phyloP scores from a whole-genome alignment of 2,797 vertebrate species.

The Cetoscarus ocellatus region DNA sequence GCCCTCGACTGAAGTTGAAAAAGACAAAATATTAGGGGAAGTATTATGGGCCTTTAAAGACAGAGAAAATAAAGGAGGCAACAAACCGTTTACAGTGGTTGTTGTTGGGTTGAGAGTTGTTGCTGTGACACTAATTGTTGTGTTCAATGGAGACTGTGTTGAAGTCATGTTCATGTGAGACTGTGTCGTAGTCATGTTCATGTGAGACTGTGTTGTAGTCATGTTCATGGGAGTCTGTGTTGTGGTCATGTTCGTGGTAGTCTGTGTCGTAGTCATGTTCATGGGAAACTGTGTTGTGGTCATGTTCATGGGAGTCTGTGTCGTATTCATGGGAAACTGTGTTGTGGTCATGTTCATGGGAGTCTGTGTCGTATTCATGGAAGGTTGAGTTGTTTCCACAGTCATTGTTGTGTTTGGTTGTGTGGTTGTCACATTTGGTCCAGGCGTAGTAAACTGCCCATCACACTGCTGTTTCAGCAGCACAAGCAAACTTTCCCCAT shows the following conservation, averaged over 20 bases:
- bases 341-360: too few species aligned
- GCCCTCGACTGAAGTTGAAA: constrained; percentile 24
- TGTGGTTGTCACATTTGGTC: constrained; percentile 18
- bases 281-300: too few species aligned
- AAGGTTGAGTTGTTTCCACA: constrained; percentile 19
- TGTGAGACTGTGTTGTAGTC: too few species aligned
- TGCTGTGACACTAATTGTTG: constrained; percentile 15
- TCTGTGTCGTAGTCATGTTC: too few species aligned
- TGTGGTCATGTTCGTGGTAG: too few species aligned
- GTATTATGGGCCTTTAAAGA: not conserved
- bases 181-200: too few species aligned
- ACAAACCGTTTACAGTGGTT: constrained; percentile 23
- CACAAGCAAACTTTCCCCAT: constrained; percentile 33
- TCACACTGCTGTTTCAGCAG: constrained; percentile 57
- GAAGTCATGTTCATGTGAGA: too few species aligned
- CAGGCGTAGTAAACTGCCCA: not conserved
- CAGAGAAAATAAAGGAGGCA: not conserved
- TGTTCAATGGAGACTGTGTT: not conserved
- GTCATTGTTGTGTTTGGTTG: constrained; percentile 17
- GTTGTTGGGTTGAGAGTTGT: not conserved
- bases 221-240: too few species aligned
- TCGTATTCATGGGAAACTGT: not conserved
- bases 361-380: constrained; percentile 17
- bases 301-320: not conserved
- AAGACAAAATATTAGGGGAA: not conserved